Evolutionary conservation across 35 echinoderm and acorn worm species (phyloP).

Genomic region (Acanthaster planci): DNA sequence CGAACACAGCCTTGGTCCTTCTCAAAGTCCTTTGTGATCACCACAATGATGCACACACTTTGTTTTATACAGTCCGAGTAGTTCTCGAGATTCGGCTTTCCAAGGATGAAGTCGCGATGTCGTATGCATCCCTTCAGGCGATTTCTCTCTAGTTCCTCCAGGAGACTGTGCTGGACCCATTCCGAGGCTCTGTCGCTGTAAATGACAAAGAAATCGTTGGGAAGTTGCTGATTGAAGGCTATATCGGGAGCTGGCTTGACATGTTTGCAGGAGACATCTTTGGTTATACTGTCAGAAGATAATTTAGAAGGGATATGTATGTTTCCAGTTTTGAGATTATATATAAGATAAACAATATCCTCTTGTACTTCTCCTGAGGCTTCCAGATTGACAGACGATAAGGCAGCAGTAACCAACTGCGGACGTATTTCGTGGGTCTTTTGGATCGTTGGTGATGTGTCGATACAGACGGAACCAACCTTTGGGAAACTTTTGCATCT

Average conservation of each 20-base stretch:
- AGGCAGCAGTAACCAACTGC: too few relatives aligned
- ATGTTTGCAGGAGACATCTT: background rate
- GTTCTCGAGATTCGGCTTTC: background rate
- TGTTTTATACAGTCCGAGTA: background rate
- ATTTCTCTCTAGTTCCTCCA: background rate
- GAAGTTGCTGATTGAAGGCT: background rate
- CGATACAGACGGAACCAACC: too few relatives aligned
- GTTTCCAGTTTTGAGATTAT: background rate
- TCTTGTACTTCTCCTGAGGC: too few relatives aligned
- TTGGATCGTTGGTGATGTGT: too few relatives aligned
- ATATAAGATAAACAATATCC: too few relatives aligned
- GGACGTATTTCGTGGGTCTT: too few relatives aligned
- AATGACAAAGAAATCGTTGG: background rate
- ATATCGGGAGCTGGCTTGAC: background rate
- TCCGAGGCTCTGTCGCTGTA: background rate
- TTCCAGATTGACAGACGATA: too few relatives aligned
- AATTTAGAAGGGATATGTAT: background rate
- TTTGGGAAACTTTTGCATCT: too few relatives aligned
- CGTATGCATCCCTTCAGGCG: conserved; percentile 1
- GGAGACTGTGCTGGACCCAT: background rate
- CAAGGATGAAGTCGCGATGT: background rate
- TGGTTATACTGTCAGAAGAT: background rate
- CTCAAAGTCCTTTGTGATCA: background rate
- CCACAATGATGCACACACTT: background rate
- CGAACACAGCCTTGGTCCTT: background rate